These are phyloP conservation scores for Perca schrenkii DNA, from an alignment of 2,113 vertebrate species.

Conservation along the genomic window DNA sequence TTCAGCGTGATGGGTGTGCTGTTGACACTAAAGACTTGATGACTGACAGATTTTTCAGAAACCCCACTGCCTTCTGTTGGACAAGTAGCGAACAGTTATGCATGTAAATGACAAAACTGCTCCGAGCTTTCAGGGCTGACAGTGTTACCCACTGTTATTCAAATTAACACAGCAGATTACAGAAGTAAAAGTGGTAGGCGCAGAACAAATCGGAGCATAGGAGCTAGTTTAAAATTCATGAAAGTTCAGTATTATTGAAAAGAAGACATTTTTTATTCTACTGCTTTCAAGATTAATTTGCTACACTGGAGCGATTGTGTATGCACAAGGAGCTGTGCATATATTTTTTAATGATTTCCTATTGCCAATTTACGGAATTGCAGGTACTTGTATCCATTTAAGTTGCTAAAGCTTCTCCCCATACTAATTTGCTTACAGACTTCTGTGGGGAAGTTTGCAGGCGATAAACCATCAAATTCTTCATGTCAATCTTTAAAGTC, in stretches of 20 bases:
- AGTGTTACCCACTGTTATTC: constrained; percentile 50
- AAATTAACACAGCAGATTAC: constrained; percentile 41
- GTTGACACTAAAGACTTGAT: constrained; percentile 24
- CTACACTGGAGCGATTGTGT: neutral
- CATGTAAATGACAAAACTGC: constrained; percentile 41
- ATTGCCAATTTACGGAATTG: neutral
- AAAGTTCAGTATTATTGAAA: constrained; percentile 8
- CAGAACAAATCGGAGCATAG: constrained; percentile 11
- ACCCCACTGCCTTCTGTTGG: constrained; percentile 4
- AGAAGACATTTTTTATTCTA: neutral
- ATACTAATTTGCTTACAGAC: neutral
- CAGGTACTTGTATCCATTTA: neutral
- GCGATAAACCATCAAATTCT: neutral
- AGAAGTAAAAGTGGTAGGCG: constrained; percentile 4
- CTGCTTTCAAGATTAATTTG: constrained; percentile 19
- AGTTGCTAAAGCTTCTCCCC: neutral
- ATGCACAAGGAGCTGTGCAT: neutral
- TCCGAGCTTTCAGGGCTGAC: constrained; percentile 30
- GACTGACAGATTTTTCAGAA: constrained; percentile 45
- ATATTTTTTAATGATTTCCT: constrained; percentile 21
- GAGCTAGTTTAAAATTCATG: constrained; percentile 19
- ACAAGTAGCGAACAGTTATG: constrained; percentile 7
- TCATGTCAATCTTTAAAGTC: neutral
- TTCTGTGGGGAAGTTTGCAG: neutral
- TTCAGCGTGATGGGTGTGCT: constrained; percentile 24